Percentiles rank a stretch among this genome's conserved stretches.
Evolutionary conservation across 1,140 invertebrate species (phyloP).

Genomic region (Bilobella aurantiaca): DNA sequence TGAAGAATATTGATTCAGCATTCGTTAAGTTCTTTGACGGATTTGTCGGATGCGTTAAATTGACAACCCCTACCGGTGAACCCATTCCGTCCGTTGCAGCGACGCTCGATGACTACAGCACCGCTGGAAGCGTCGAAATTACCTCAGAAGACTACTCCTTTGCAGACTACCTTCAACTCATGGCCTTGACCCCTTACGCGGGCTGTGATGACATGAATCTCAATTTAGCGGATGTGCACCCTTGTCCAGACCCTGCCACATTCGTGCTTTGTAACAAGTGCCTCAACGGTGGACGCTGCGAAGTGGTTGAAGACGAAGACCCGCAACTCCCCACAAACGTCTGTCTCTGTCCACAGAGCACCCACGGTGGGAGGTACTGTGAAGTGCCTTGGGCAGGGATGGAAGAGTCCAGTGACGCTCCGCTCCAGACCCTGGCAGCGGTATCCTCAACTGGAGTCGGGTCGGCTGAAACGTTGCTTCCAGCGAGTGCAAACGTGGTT

Average conservation of each 20-base stretch:
- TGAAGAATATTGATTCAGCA: background rate
- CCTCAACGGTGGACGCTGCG: slow-evolving; percentile 6
- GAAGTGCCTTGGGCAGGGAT: background rate
- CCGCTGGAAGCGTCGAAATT: background rate
- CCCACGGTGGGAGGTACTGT: background rate
- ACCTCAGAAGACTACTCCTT: background rate
- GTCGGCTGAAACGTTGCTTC: background rate
- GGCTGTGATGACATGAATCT: slow-evolving; percentile 17
- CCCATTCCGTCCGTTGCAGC: background rate
- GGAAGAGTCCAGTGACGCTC: background rate
- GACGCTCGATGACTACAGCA: background rate
- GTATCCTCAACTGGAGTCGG: background rate
- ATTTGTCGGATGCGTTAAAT: slow-evolving; percentile 29
- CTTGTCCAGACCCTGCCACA: slow-evolving; percentile 18
- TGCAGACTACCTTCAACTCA: slow-evolving; percentile 12
- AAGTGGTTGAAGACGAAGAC: slow-evolving; percentile 29
- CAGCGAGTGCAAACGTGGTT: background rate
- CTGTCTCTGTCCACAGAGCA: background rate
- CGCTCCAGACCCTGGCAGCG: background rate
- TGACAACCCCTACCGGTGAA: background rate
- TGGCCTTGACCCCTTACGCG: background rate
- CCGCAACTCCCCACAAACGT: slow-evolving; percentile 39
- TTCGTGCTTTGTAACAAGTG: slow-evolving; percentile 26
- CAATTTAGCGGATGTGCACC: slow-evolving; percentile 12
- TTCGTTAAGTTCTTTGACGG: slow-evolving; percentile 31